These are phyloP conservation scores for Drosophila longiperda DNA, from an alignment of 2,888 invertebrate genomes.

Conservation along the genomic window DNA sequence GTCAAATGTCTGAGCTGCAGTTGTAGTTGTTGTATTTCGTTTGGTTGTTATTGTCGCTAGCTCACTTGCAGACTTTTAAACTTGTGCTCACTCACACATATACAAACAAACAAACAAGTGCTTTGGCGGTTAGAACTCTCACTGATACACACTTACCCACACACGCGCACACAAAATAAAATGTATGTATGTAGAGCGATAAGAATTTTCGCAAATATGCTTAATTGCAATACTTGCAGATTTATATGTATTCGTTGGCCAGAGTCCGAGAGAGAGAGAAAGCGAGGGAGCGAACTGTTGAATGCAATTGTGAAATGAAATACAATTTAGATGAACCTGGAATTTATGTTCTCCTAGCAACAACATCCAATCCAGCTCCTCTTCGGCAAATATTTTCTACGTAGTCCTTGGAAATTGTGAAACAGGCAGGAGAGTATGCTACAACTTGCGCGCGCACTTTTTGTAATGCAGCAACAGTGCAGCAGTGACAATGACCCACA, in stretches of 20 bases:
- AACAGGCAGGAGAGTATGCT: not conserved
- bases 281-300: not conserved
- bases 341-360: too few species aligned
- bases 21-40: conserved; percentile 22
- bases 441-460: not conserved
- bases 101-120: conserved; percentile 17
- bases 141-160: conserved; percentile 25
- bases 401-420: not conserved
- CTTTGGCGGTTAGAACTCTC: conserved; percentile 47
- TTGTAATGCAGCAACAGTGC: conserved; percentile 36
- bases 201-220: too few species aligned
- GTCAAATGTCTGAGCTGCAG: conserved; percentile 27
- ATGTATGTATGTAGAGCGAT: conserved; percentile 12
- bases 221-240: not conserved
- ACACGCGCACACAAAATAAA: conserved; percentile 30
- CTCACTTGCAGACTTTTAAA: conserved; percentile 11
- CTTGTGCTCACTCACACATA: conserved; percentile 33
- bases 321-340: not conserved
- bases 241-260: not conserved
- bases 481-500: conserved; percentile 10
- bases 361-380: too few species aligned
- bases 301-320: conserved; percentile 3
- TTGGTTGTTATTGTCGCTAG: conserved; percentile 36
- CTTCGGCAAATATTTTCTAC: not conserved
- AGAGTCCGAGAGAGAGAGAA: not conserved